Base-by-base conservation (phyloP, 2,113 vertebrate genomes). In the Cinclus mexicanus region DNA sequence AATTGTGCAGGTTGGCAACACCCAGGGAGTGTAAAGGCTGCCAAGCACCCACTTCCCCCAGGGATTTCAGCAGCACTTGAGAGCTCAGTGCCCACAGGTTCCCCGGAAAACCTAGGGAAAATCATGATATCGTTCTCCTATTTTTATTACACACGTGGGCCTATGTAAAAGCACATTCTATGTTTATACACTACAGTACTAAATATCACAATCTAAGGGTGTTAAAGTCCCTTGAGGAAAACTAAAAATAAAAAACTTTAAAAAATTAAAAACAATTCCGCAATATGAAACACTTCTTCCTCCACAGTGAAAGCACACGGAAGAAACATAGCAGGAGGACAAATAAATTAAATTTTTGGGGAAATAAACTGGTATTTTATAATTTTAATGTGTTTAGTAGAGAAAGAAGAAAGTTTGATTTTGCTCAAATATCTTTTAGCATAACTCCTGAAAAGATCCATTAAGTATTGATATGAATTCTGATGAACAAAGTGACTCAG, bases 41-140 rank as follows among this genome's bases (percentile, higher is more conserved):
- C 2, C 0, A 57, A 53, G 77, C 16, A 52, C 7, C 50, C 53
- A 13, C 33, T 65, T 68, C 10, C 22, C 52, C 15, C 16, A 3
- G 21, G 20, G n/a, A 46, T 79, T 64, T 49, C 35, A 53, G 72
- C 65, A 87, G 46, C n/a, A 7, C 25, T 33, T 1, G 1, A 37
- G 21, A 69, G 29, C 0, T 1, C 20, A 1, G 29, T 5, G 3
- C 69, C 87, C 46, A 67, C 35, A 78, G 29, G 2, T 33, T 87
- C 41, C 60, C 61, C n/a, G 39, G 24, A 74, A 94, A 94, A 75
- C n/a, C 69, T 72, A 56, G 35, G 35, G 35, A 37, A 37, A 53
- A 89, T 64, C 1, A 0, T 25, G 7, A 21, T 42, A 74, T 20
- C 0, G 0, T n/a, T 47, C 47, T 1, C 1, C 53, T 37, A 22